Base-by-base conservation (phyloP, 2,888 invertebrate genomes). In the Pachliopta kotzebuea region DNA sequence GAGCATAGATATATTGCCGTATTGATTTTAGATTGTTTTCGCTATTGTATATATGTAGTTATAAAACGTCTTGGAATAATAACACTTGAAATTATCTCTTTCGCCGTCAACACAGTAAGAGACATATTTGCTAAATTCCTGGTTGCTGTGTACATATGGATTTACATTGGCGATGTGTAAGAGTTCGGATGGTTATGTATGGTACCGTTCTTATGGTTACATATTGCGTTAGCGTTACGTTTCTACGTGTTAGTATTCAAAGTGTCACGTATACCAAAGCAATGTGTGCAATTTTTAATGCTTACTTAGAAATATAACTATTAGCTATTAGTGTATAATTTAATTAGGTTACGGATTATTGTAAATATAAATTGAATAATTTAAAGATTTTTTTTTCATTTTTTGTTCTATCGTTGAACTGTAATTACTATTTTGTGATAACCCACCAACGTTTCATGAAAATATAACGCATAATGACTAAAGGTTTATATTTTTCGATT, bases 261-360 rank as follows among this genome's bases (percentile, higher is more conserved):
- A 61, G 57, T 58, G 29, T 63, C 61, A 89, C 88, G 89, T 90
- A 91, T 90, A 90, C 90, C 91, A 90, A 91, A 92, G 90, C 86
- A 84, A 90, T 80, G 88, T 89, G 91, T 92, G 91, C 91, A 92
- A 92, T 92, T 91, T 90, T 89, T 90, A 87, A 90, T 86, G 86
- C 90, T 90, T 90, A 85, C 71, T 80, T 88, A 88, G 83, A 76
- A 73, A 76, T 77, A 63, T 75, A 72, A 71, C 69, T 63, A 68
- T 63, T 78, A 80, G 71, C 75, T 73, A 72, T 81, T 83, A 82
- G 80, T 79, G 74, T 83, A 80, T 84, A 86, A 77, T 73, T 74
- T 18, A 76, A 74, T 73, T 75, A 69, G 72, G 67, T 29, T 61
- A 71, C 70, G 63, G 65, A 68, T 62, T 69, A 68, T 67, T 78